Evolutionary conservation across 2,113 vertebrate species (phyloP), one percentile per base, ranked within the genome.

Genomic region (Colistium nudipinnis): DNA sequence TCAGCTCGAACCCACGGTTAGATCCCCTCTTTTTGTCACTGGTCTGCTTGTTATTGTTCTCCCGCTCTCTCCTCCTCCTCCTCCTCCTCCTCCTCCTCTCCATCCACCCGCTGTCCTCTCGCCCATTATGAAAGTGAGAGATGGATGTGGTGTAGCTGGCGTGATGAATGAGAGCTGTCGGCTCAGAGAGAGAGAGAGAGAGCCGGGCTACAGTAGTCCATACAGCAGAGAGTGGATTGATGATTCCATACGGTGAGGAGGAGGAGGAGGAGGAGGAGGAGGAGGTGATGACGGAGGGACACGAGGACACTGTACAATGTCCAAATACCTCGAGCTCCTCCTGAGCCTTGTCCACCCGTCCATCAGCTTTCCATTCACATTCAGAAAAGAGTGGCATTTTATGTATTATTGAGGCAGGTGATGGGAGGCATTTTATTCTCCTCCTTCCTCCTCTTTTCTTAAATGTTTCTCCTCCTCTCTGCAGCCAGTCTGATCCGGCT

Each of bases 121-220:
- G n/a, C n/a, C 91, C 64, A 62, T 89, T 87, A 82, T 88, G 83
- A 82, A 88, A 85, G 76, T 86, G 82, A 87, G 85, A 76, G 83
- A 85, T 88, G 80, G 78, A 88, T 89, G n/a, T 0, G 57, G 56
- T 76, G 78, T 76, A 83, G 77, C 74, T 88, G 86, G 67, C 67
- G 70, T 88, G 88, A 89, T 89, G 84, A 89, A 89, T 88, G 88
- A 86, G 85, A 85, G 75, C 85, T 86, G 88, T 89, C 88, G 73
- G 33, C 62, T 53, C 60, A 54, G 62, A 68, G 65, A 87, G 78
- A 84, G 78, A 74, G 77, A 49, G 62, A 64, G 63, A 61, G 61
- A n/a, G n/a, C n/a, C n/a, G n/a, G n/a, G n/a, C n/a, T 79, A 83
- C 77, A 70, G 77, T 70, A 80, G 85, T 82, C 76, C 45, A 64